Evolutionary conservation across 35 echinoderm and acorn worm species (phyloP), one percentile per base, ranked within the genome.

Genomic region (Lytechinus variegatus): DNA sequence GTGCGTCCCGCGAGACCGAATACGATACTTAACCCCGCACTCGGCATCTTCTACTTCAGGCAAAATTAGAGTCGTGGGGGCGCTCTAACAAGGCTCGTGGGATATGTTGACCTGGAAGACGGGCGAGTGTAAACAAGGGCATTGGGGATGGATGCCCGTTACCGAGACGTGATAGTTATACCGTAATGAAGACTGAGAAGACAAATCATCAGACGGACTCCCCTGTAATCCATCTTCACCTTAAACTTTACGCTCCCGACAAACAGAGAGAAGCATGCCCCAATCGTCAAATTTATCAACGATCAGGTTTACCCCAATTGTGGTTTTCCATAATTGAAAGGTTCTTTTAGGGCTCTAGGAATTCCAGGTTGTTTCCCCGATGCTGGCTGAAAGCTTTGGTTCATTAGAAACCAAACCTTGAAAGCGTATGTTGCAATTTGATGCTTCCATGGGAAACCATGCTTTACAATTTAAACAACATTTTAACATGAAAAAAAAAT

Each of bases 41-140:
- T 79, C 66, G 66, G n/a, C 66, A 79, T 79, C n/a, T 79, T 79
- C 66, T 79, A 79, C 66, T 79, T 1, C 19, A 79, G 19, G 66
- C 66, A 24, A 79, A 79, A 79, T 79, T 79, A 79, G 66, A 79
- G 66, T 79, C 66, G 19, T 79, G 66, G 66, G 66, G 66, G 66
- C 66, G 66, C 66, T 79, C 66, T 79, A 79, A 79, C 66, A 79
- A 79, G 66, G 66, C 66, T 79, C 66, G 1, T 79, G 66, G 66
- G 66, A 79, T 79, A 24, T 79, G 66, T 79, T 79, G 66, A 79
- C 66, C 66, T 79, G 66, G 66, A 79, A 79, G 66, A 79, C 6
- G 7, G 14, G 66, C 66, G 66, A 79, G 66, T 79, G 66, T 79
- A 79, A 79, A 79, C 66, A 79, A 79, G 66, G 66, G 66, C 21